phyloP scores from a whole-genome alignment of 1,140 invertebrate species.

The Drosophila simulans region DNA sequence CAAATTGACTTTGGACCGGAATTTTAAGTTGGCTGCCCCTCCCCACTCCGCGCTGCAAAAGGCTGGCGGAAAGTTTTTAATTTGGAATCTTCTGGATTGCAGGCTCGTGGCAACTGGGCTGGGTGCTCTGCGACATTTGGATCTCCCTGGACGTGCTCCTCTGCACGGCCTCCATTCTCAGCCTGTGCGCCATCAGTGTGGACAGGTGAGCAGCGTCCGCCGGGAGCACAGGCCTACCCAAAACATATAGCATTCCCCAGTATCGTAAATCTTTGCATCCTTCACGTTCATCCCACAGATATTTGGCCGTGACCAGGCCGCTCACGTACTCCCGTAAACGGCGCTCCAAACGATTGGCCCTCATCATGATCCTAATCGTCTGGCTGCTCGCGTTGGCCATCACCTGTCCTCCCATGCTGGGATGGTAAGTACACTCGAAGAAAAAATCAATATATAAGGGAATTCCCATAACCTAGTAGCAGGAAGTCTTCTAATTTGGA shows the following conservation, averaged over 20 bases:
- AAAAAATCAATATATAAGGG: not conserved
- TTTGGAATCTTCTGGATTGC: constrained; percentile 58
- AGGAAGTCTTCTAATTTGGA: too few relatives aligned
- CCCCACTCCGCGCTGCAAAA: not conserved
- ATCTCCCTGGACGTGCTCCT: constrained; percentile 96
- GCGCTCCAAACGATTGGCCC: constrained; percentile 91
- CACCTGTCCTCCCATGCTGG: constrained; percentile 93
- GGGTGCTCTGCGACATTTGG: constrained; percentile 94
- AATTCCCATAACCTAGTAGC: not conserved
- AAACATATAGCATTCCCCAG: constrained; percentile 2
- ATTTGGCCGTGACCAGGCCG: constrained; percentile 93
- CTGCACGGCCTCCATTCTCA: constrained; percentile 94
- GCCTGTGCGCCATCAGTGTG: constrained; percentile 92
- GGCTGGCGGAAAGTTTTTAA: constrained; percentile 46
- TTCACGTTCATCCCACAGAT: constrained; percentile 85
- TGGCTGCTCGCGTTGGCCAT: constrained; percentile 93
- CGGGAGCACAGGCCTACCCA: not conserved
- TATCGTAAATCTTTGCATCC: constrained; percentile 27
- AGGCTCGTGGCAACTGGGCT: constrained; percentile 92
- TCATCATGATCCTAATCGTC: constrained; percentile 92
- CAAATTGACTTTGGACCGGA: constrained; percentile 58
- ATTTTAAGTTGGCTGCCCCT: constrained; percentile 39
- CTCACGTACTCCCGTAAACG: constrained; percentile 91
- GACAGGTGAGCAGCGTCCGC: constrained; percentile 87
- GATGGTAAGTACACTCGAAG: constrained; percentile 89